phyloP scores from a whole-genome alignment of 2,797 vertebrate species.

The Danio jaintianensis region DNA sequence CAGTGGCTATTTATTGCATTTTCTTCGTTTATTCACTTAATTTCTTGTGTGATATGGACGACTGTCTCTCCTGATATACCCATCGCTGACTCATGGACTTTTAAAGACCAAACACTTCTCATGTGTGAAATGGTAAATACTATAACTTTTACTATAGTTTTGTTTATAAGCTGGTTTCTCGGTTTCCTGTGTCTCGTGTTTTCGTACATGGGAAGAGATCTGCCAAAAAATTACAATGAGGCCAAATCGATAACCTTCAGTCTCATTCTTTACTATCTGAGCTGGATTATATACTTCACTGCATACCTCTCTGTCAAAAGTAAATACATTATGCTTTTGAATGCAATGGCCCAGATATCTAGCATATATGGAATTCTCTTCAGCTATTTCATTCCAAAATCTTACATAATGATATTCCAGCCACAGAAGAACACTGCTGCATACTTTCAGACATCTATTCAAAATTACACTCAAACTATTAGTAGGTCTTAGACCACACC shows the following conservation, averaged over 20 bases:
- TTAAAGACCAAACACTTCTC: conserved; percentile 73
- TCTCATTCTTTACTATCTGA: conserved; percentile 80
- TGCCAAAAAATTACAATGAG: conserved; percentile 89
- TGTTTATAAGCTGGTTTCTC: conserved; percentile 56
- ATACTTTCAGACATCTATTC: conserved; percentile 86
- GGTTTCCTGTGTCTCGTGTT: conserved; percentile 76
- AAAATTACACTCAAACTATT: conserved; percentile 81
- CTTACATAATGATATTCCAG: conserved; percentile 81
- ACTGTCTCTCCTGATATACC: conserved; percentile 63
- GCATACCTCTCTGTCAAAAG: conserved; percentile 65
- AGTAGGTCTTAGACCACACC: conserved; percentile 62
- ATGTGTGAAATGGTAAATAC: conserved; percentile 63
- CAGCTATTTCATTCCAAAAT: conserved; percentile 85
- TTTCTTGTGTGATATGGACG: conserved; percentile 67
- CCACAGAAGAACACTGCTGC: conserved; percentile 80
- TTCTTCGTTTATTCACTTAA: conserved; percentile 67
- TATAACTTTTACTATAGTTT: neutral
- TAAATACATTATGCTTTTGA: conserved; percentile 64
- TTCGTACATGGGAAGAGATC: conserved; percentile 86
- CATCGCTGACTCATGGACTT: conserved; percentile 61
- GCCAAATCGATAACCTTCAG: conserved; percentile 88
- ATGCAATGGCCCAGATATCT: conserved; percentile 67
- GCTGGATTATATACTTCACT: conserved; percentile 78
- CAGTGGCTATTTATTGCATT: conserved; percentile 74
- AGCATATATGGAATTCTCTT: conserved; percentile 77